Evolutionary conservation across 2,113 vertebrate species (phyloP), one percentile per base, ranked within the genome.

Genomic region (Sturnira hondurensis): DNA sequence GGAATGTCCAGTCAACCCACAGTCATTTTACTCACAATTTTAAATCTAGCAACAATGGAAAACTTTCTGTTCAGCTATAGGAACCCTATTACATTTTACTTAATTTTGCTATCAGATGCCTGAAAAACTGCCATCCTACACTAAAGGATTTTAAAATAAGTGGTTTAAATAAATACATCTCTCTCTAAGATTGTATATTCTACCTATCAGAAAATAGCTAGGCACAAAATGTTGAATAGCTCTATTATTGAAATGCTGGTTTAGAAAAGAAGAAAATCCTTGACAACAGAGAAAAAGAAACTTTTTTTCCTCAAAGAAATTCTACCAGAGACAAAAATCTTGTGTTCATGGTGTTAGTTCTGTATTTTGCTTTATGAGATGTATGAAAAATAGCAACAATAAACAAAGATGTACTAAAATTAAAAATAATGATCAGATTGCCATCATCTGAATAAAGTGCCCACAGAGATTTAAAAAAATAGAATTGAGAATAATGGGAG

Each of bases 131-230:
- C 43, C 70, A 89, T 33, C 28, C 80, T 63, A 80, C 93, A 52
- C 68, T 56, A 58, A 73, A 93, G 54, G 74, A 58, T 83, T 86
- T 93, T 92, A 91, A 95, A 96, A 89, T 86, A 95, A n/a, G n/a
- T n/a, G n/a, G 26, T 41, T 89, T 89, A 86, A 86, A 91, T 67
- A 95, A 78, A 93, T n/a, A 89, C 56, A 47, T 78, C 10, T 94
- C 28, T 84, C 77, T 80, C n/a, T 81, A 77, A 87, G 47, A 78
- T 77, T 16, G 16, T 67, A 86, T 88, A 81, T 68, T 84, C 94
- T 36, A 82, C 19, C 61, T 68, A 94, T 95, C 83, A 17, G 58
- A 96, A 96, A 89, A 81, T 77, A 86, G 28, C 33, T 50, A 91
- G 36, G 68, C 41, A 88, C 19, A 85, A 67, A 84, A 73, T 89